Evolutionary conservation across 2,888 invertebrate genomes (phyloP).

Genomic region (Cheilosia variabilis): DNA sequence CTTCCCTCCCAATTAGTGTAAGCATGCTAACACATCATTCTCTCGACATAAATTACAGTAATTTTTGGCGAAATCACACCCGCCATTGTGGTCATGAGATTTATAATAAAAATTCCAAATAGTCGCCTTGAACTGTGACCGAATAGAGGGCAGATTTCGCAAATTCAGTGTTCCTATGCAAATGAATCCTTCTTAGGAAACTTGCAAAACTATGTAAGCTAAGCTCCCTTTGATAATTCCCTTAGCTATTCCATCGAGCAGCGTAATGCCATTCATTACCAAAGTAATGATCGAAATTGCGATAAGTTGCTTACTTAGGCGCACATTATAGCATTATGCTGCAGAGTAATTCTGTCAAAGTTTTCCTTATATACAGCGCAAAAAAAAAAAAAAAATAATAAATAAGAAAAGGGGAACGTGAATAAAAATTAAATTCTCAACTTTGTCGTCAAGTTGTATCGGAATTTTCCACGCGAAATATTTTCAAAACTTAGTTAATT

Average conservation of each 20-base stretch:
- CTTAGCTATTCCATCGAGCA: background rate
- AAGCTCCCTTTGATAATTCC: background rate
- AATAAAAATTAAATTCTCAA: conserved; percentile 2
- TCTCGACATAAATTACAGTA: too few relatives aligned
- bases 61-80: too few relatives aligned
- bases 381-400: background rate
- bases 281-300: conserved; percentile 49
- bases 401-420: background rate
- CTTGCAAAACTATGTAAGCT: background rate
- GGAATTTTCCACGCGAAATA: conserved; percentile 1
- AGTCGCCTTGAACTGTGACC: background rate
- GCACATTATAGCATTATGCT: conserved; percentile 1
- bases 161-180: background rate
- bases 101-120: background rate
- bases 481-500: conserved; percentile 21
- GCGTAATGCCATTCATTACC: conserved; percentile 13
- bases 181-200: background rate
- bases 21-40: too few relatives aligned
- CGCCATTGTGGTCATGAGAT: too few relatives aligned
- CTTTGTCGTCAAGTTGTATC: conserved; percentile 19
- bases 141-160: background rate
- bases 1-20: too few relatives aligned
- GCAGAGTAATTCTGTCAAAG: too few relatives aligned
- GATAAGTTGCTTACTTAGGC: conserved; percentile 45
- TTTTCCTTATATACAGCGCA: background rate